A percentile compares a stretch with the other conserved stretches of the same genome.
These are phyloP conservation scores for Eubucco bourcierii DNA, from an alignment of 2,113 vertebrate species.

Conservation along the genomic window DNA sequence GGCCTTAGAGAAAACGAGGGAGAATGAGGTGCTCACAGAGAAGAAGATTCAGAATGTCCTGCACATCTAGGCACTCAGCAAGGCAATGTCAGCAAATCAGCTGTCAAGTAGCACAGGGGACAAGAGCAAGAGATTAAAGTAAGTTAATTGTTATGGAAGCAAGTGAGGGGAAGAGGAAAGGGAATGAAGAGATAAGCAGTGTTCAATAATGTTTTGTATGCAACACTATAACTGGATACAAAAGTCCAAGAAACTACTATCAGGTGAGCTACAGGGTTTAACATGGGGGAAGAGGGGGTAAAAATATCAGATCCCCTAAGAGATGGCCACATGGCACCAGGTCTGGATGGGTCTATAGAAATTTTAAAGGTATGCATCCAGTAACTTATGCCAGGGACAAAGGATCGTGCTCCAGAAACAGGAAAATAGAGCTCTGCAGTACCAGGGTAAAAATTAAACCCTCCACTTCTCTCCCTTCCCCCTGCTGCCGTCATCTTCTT, in stretches of 20 bases:
- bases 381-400: not conserved
- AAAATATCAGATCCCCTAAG: not conserved
- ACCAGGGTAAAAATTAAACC: not conserved
- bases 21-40: not conserved
- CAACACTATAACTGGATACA: not conserved
- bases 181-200: not conserved
- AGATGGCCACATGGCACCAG: not conserved
- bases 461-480: not conserved
- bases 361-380: too few relatives aligned
- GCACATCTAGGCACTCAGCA: not conserved
- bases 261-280: not conserved
- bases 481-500: not conserved
- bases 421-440: not conserved
- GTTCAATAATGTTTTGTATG: not conserved
- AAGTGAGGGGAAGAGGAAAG: not conserved
- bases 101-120: not conserved
- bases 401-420: not conserved
- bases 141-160: not conserved
- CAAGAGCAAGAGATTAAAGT: not conserved
- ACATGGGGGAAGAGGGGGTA: not conserved
- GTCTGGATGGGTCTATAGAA: too few relatives aligned
- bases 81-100: not conserved
- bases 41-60: not conserved
- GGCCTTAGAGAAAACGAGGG: not conserved
- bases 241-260: not conserved